Base-by-base conservation (phyloP, 2,888 invertebrate genomes). In the Drosophila rellima region DNA sequence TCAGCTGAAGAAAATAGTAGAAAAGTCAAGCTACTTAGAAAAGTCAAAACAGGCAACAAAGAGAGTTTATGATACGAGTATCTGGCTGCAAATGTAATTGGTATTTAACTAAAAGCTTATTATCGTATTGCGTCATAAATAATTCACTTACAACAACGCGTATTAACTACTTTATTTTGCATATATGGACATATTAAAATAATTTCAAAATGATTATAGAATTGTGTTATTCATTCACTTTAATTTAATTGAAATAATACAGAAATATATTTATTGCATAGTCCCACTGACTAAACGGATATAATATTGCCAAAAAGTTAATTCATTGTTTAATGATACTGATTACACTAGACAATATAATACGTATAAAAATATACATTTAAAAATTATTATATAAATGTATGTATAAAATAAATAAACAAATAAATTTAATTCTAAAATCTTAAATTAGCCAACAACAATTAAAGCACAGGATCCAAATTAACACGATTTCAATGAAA, bases 401-500 rank as follows among this genome's bases (percentile, higher is more conserved):
- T 11, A 23, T 23, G 7, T 8, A 1, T 44, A 2, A 29, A 47
- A 47, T 6, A 5, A 20, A 33, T 18, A 20, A 1, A 33, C 13
- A 31, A 13, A n/a, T 11, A 13, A 33, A 7, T 18, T 3, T n/a
- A 13, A 13, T 7, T 45, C 13, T 45, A 15, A 10, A 26, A 11
- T 4, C 3, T 6, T 48, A 15, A 18, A n/a, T 13, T 10, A 45
- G 8, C 13, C 13, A 42, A 20, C 7, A 8, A 18, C 18, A 4
- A 2, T 3, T 18, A 55, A 61, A 78, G 57, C 64, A 55, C 42
- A 69, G 42, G 51, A 44, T 50, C 13, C 45, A 57, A 71, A 63
- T 78, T 57, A 55, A 64, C 68, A 60, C 59, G 23, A 57, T n/a
- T 59, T 20, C 42, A 40, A 15, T 50, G 37, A 47, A 55, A 63